Evolutionary conservation across 2,888 invertebrate species (phyloP), one percentile per base, ranked within the genome.

Genomic region (Notodonta dromedarius): DNA sequence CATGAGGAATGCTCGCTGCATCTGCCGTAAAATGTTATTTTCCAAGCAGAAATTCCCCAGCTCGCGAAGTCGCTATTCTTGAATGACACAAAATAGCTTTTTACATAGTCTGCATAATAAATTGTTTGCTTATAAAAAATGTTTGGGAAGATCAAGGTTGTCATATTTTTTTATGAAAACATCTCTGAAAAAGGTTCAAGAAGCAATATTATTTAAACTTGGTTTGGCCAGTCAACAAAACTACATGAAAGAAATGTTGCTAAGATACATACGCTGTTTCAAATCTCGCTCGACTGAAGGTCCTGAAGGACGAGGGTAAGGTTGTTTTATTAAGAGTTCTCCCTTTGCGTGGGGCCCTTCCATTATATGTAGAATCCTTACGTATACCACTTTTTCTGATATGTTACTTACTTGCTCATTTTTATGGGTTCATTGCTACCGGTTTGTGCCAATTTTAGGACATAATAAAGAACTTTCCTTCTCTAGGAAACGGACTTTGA

Each of bases 301-400:
- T 51, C 32, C 62, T 7, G 24, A 24, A 24, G 24, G 24, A 32
- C n/a, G 8, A 35, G 11, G 57, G 56, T 58, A 66, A 71, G 59
- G 60, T 66, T 59, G 39, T 64, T 57, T 58, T 62, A 66, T 66
- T 64, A 64, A 69, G 72, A 70, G 59, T 63, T 69, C 62, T 56
- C 56, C 51, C 32, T 61, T 61, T 72, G 60, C 61, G 54, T 55
- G 52, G 44, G 57, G 58, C 58, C 53, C 44, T 60, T 54, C 48
- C 61, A 54, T 58, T 61, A n/a, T 14, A 35, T 51, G 55, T 54
- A n/a, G 35, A 62, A 66, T 60, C 56, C 69, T 59, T 65, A 71
- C 55, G 16, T 59, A 60, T 62, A n/a, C 44, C 51, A 56, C 54
- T 62, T 70, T 60, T 70, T 35, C 35, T 57, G 52, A 70, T 62